These are phyloP conservation scores for Drosophila simulans DNA, from an alignment of 1,140 invertebrate genomes.

Conservation along the genomic window DNA sequence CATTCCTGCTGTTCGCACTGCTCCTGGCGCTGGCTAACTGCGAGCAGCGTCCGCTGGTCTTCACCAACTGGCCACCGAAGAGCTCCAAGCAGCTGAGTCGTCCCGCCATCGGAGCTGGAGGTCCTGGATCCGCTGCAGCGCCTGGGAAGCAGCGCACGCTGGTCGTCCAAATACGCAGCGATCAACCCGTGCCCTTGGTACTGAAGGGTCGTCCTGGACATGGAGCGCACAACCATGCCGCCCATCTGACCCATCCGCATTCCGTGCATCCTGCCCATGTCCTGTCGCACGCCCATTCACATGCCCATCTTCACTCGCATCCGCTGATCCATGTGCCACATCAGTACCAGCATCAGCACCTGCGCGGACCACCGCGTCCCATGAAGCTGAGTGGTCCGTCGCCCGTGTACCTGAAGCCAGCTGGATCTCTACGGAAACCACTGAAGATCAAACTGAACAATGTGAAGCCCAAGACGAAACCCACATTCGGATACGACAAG, in stretches of 20 bases:
- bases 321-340: conserved; percentile 47
- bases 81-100: conserved; percentile 59
- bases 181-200: conserved; percentile 75
- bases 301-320: conserved; percentile 48
- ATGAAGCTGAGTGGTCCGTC: conserved; percentile 49
- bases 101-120: background rate
- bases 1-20: conserved; percentile 36
- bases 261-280: conserved; percentile 33
- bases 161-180: conserved; percentile 80
- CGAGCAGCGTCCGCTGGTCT: conserved; percentile 69
- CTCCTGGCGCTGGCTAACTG: conserved; percentile 50
- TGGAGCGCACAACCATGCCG: conserved; percentile 12
- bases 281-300: conserved; percentile 37
- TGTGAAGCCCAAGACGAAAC: conserved; percentile 64
- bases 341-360: conserved; percentile 40
- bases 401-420: conserved; percentile 66
- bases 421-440: conserved; percentile 59
- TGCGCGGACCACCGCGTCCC: conserved; percentile 48
- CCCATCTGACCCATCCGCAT: conserved; percentile 31
- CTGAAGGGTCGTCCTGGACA: conserved; percentile 66
- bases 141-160: conserved; percentile 66
- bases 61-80: conserved; percentile 65
- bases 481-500: conserved; percentile 72
- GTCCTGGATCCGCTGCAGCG: background rate
- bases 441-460: conserved; percentile 76